Percentiles rank a stretch among this genome's conserved stretches.
These are phyloP conservation scores for Mystacornis crossleyi DNA, from an alignment of 2,113 vertebrate genomes.

Conservation along the genomic window DNA sequence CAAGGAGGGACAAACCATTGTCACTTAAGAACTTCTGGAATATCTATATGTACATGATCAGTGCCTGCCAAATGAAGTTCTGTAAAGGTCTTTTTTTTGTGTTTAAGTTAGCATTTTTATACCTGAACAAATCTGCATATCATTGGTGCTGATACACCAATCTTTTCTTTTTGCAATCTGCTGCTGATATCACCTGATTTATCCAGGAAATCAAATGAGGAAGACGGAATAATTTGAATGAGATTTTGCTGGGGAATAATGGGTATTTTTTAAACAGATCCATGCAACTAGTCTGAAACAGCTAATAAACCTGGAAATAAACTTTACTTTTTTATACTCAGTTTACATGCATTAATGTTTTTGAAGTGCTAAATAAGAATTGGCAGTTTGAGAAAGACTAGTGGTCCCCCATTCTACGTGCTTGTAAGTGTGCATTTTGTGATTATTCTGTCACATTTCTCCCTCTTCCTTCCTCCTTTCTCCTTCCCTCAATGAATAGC, in stretches of 20 bases:
- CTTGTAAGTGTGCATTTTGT: background rate
- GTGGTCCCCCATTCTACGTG: background rate
- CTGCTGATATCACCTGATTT: background rate
- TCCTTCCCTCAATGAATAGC: background rate
- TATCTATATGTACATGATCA: background rate
- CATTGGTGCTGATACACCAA: background rate
- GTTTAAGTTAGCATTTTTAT: background rate
- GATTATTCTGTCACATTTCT: background rate
- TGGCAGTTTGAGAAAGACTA: background rate
- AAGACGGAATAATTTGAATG: background rate
- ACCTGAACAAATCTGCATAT: background rate
- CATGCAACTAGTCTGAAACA: background rate
- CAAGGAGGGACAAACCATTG: background rate
- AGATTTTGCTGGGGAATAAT: background rate
- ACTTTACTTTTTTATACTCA: background rate
- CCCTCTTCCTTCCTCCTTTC: background rate
- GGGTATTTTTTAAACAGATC: background rate
- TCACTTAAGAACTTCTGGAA: background rate
- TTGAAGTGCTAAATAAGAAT: background rate
- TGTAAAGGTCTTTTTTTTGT: background rate
- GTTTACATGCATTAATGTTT: background rate
- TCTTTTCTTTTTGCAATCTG: background rate
- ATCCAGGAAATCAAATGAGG: background rate
- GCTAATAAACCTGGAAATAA: background rate
- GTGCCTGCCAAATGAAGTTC: background rate